Evolutionary conservation across 53 echinoderm and acorn worm genomes (phyloP).

Genomic region (Henricia sp.): DNA sequence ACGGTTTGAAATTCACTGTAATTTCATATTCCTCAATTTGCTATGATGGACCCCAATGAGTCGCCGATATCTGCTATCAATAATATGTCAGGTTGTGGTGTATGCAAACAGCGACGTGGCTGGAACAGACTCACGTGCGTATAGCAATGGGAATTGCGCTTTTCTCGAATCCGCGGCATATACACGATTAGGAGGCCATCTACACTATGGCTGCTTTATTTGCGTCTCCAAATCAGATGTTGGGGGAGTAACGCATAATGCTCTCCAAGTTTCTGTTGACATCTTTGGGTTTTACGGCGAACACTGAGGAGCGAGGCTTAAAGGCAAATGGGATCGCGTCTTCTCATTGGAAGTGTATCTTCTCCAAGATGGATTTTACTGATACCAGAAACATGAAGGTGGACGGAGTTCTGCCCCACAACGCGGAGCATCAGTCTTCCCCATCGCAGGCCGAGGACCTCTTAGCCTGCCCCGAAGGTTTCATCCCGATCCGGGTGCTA

Average conservation of each 20-base stretch:
- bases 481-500: constrained; percentile 62
- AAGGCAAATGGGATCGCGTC: not conserved
- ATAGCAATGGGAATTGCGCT: no score
- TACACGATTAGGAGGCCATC: no score
- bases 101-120: no score
- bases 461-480: constrained; percentile 40
- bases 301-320: not conserved
- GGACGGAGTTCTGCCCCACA: not conserved
- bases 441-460: constrained; percentile 7
- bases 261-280: not conserved
- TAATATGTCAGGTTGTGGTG: no score
- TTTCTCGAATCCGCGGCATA: no score
- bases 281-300: not conserved
- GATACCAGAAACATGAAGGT: not conserved
- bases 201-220: no score
- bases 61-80: no score
- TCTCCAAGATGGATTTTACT: not conserved
- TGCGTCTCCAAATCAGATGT: no score
- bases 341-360: not conserved
- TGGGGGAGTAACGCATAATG: not conserved
- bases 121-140: no score
- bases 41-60: no score
- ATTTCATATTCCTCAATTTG: no score
- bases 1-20: no score
- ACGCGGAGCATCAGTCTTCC: not conserved